Base-by-base conservation (phyloP, 2,797 vertebrate species). In the Sebastiscus tertius region DNA sequence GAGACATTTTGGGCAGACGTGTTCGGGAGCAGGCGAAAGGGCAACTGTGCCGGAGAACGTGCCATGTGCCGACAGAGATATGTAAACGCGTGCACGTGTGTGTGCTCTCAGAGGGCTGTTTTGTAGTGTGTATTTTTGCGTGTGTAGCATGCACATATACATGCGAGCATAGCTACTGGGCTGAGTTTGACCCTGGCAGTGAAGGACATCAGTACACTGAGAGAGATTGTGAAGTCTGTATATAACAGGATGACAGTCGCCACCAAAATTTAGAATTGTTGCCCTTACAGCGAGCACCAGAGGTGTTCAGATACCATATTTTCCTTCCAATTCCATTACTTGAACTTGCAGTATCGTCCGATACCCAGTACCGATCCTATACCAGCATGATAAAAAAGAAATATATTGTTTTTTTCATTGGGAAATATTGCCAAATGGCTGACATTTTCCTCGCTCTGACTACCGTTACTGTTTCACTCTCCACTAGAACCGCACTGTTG, bases 1-100 rank as follows among this genome's bases (percentile, higher is more conserved):
- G 91, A 94, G 93, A 93, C 92, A 89, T 93, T 93, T 93, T 87
- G 86, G 87, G 75, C 78, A 64, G 74, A 73, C 73, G 60, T 77
- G 72, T 67, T 42, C 2, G 58, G 66, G 78, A 84, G 86, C 74
- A 79, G 79, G 79, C 71, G 18, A 93, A 94, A 93, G 94, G 90
- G 89, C 90, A 92, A 39, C 82, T 72, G 62, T 34, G 82, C 82
- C 8, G 18, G 77, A 82, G 81, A 69, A 83, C 29, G 52, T 71
- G 88, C 81, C 75, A 52, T 79, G 75, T 86, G 81, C 68, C 66
- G n/a, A 65, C 66, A 83, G 67, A 77, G 81, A 80, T 74, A 74
- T 82, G 65, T 76, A 63, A 54, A 54, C 49, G 49, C 4, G 20
- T 9, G 20, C 54, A 58, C 20, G 85, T 68, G 55, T 26, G 78